Percentiles rank a stretch among this genome's conserved stretches.
Evolutionary conservation across 2,113 vertebrate species (phyloP).

Genomic region (Solea senegalensis): DNA sequence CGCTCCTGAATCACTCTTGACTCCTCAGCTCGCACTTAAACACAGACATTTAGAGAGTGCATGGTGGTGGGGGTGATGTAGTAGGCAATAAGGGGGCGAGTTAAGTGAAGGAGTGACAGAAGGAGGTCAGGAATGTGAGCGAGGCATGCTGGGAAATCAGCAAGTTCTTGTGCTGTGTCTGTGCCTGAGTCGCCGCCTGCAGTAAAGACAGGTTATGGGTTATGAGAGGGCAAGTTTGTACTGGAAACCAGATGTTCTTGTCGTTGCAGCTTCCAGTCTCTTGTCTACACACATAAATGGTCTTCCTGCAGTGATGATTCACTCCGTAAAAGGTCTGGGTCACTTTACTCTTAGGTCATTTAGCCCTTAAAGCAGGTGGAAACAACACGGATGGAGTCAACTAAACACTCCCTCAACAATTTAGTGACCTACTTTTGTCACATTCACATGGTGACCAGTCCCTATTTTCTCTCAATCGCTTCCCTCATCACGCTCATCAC

Average conservation of each 20-base stretch:
- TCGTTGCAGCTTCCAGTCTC: conserved; percentile 44
- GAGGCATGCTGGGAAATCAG: conserved; percentile 72
- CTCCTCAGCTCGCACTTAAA: conserved; percentile 27
- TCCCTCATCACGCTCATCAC: background rate
- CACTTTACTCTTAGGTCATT: conserved; percentile 20
- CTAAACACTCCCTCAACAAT: background rate
- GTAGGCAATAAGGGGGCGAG: conserved; percentile 40
- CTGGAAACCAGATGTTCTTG: conserved; percentile 77
- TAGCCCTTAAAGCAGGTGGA: background rate
- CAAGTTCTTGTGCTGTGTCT: conserved; percentile 67
- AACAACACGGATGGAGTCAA: background rate
- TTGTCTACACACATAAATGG: conserved; percentile 42
- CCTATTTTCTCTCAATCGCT: too few relatives aligned
- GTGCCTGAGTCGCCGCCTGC: conserved; percentile 49
- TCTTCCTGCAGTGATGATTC: conserved; percentile 27
- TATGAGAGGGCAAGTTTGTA: conserved; percentile 64
- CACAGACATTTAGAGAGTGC: conserved; percentile 4
- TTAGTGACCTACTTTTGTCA: background rate
- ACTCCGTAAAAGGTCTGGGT: conserved; percentile 12
- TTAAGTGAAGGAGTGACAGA: conserved; percentile 72
- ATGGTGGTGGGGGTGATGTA: conserved; percentile 21
- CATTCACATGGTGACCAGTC: too few relatives aligned
- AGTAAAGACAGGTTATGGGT: conserved; percentile 71
- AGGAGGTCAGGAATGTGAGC: conserved; percentile 80
- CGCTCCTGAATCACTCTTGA: conserved; percentile 30